Conservation (phyloP, 92 coral and sea anemone species). For the Epizoanthus illoricatus region DNA sequence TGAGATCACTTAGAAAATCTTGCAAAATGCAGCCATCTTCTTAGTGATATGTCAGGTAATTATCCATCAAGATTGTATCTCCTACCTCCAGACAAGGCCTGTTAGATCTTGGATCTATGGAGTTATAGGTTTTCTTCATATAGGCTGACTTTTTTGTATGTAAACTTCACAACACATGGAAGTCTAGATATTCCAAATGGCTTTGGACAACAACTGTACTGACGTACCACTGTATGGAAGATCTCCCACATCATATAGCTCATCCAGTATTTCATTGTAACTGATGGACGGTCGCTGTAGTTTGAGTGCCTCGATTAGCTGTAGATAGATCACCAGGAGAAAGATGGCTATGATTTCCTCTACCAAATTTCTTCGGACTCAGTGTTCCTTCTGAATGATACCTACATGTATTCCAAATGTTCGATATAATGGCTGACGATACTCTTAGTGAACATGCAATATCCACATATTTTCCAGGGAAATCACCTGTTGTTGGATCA, state of each 20-base stretch:
- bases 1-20: too few relatives aligned
- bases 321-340: constrained; percentile 30
- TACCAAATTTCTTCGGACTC: constrained; percentile 39
- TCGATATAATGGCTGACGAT: constrained; percentile 44
- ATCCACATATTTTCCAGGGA: constrained; percentile 47
- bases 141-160: constrained; percentile 38
- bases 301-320: constrained; percentile 58
- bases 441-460: constrained; percentile 43
- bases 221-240: constrained; percentile 40
- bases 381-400: constrained; percentile 42
- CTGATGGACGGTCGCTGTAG: constrained; percentile 48
- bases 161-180: constrained; percentile 35
- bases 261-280: constrained; percentile 41
- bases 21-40: constrained; percentile 25
- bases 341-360: constrained; percentile 51
- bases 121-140: constrained; percentile 25
- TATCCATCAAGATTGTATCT: constrained; percentile 51
- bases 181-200: constrained; percentile 47
- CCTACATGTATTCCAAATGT: constrained; percentile 47
- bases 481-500: constrained; percentile 40
- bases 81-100: constrained; percentile 58
- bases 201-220: constrained; percentile 31
- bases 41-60: constrained; percentile 43
- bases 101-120: constrained; percentile 41
- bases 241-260: constrained; percentile 50